Evolutionary conservation across 2,797 vertebrate genomes (phyloP).

Genomic region (Rhodeus uyekii): DNA sequence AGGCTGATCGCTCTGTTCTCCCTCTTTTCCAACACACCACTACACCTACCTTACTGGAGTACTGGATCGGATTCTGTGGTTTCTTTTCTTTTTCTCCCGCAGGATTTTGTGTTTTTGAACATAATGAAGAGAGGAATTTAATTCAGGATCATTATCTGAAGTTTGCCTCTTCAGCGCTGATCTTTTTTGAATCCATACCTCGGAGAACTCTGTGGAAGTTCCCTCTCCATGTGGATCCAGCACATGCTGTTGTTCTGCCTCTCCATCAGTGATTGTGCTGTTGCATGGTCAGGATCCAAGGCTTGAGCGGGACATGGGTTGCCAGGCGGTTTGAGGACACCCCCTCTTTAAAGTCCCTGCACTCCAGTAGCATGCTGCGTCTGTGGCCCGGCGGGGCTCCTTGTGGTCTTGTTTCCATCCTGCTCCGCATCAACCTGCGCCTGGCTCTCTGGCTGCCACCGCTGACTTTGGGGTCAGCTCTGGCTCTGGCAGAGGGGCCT

Average conservation of each 20-base stretch:
- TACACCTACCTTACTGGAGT: conserved; percentile 45
- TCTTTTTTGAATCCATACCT: not conserved
- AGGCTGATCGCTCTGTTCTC: conserved; percentile 33
- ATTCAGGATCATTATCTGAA: conserved; percentile 21
- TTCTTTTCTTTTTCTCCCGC: not conserved
- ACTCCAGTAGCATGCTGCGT: conserved; percentile 49
- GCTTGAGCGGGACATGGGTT: conserved; percentile 46
- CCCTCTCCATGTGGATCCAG: conserved; percentile 41
- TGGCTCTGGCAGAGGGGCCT: conserved; percentile 46
- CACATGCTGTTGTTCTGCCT: conserved; percentile 27
- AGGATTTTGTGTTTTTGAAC: conserved; percentile 30
- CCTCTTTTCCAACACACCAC: conserved; percentile 32
- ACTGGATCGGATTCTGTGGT: conserved; percentile 43
- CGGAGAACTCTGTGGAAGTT: conserved; percentile 42
- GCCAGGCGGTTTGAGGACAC: conserved; percentile 49
- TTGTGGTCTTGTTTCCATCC: conserved; percentile 41
- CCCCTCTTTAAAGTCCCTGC: conserved; percentile 21
- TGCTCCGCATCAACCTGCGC: conserved; percentile 51
- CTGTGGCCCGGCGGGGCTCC: conserved; percentile 47
- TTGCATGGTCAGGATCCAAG: conserved; percentile 30
- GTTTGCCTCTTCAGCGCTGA: not conserved
- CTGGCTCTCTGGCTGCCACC: conserved; percentile 50
- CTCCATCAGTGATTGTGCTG: conserved; percentile 7
- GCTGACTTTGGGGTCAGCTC: conserved; percentile 44
- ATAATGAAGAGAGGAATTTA: conserved; percentile 44